Base-by-base conservation (phyloP, 2,888 invertebrate species). In the Cyclophora albipunctata region DNA sequence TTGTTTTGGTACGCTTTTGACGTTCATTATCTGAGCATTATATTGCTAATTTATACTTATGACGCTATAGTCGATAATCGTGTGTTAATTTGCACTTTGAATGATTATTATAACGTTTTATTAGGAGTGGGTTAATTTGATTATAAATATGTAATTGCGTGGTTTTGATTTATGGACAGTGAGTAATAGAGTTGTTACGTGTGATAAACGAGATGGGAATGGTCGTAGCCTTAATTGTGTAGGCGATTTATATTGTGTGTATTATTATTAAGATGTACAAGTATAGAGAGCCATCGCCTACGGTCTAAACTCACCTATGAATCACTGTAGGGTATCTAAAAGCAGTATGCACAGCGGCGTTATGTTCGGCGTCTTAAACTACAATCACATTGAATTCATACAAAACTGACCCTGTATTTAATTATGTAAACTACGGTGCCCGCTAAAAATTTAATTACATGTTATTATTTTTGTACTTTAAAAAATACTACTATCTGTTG, bases 351-450 rank as follows among this genome's bases (percentile, higher is more conserved):
- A 84, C 82, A 82, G 78, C 73, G 71, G 73, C 78, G 20, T 81
- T 72, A 76, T 73, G 20, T 67, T 71, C 77, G 69, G 78, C 80
- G 81, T 77, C 85, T 88, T 87, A 87, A 78, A 78, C 88, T 88
- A 88, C 86, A 84, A 88, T 88, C 88, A 88, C 88, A 88, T 84
- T 86, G 84, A 84, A 85, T 85, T 86, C 84, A 86, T 87, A 88
- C 85, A 87, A 87, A 87, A 87, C 85, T 81, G 87, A 88, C 88
- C 88, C 88, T 88, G 88, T 88, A 86, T 86, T 70, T 78, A 78
- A 82, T 81, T 84, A 81, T 78, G 78, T 82, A 81, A 78, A 81
- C 83, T 84, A 84, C 59, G 71, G 82, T 82, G 81, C 77, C 75
- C 72, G 34, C 54, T 54, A 54, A 46, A 77, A 79, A 81, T 33